Evolutionary conservation across 2,888 invertebrate species (phyloP), one percentile per base, ranked within the genome.

Genomic region (Scelioninae gen. 1): DNA sequence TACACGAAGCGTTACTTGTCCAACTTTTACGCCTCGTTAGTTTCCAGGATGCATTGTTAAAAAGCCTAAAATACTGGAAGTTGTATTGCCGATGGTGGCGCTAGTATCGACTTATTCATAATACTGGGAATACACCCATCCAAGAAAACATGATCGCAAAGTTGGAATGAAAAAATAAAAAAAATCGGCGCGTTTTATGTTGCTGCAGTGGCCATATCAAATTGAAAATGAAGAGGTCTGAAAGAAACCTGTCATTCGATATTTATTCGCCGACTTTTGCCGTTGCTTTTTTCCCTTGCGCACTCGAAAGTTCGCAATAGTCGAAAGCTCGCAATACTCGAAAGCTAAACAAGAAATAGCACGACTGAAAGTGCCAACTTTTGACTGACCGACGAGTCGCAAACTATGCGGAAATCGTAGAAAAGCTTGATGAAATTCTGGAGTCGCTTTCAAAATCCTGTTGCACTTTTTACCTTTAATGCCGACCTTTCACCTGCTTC

Each of bases 351-450:
- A 49, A 63, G 68, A 60, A 71, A 66, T 31, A 60, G 40, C 40
- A 29, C 49, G 31, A 53, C 47, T 29, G 31, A 62, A 75, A 76
- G 69, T 76, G 71, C 53, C 45, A 76, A 81, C 69, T 81, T 65
- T 40, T 43, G 49, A 65, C 81, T 66, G 75, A 75, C 76, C 81
- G 38, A 51, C 65, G 71, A 65, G 58, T 69, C 65, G 10, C 75
- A 71, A 71, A 76, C 81, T 76, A 71, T 63, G 65, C 31, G 62
- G 81, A 82, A 82, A 65, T 82, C 81, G 71, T 82, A 82, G 75
- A 69, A 81, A 81, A 81, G 81, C 81, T 65, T 71, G 75, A 71
- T 71, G 71, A 75, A 81, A 69, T 76, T 76, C 58, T 40, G 62
- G 40, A 68, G 60, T 60, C 53, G 43, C 65, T 65, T 79, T 69